Evolutionary conservation across 2,888 invertebrate species (phyloP), one percentile per base, ranked within the genome.

Genomic region (Drosophila conformis): DNA sequence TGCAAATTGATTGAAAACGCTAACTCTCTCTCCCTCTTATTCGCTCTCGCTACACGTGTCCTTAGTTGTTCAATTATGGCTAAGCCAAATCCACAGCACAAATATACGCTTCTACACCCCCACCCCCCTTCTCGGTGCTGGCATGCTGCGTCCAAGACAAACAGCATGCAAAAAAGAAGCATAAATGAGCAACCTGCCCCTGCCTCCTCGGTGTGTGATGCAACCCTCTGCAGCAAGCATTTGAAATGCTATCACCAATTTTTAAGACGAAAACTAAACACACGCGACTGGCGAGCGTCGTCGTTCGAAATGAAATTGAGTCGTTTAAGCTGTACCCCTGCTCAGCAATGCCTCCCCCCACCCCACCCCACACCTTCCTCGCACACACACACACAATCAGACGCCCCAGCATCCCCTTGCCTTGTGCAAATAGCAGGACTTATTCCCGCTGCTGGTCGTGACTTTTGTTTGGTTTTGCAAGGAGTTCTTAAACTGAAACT

Each of bases 11-110:
- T 82, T 82, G 65, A 80, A 75, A 79, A 65, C 58, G 29, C 56
- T 48, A 56, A 35, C 52, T 48, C 15, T 31, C 38, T 54, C 49
- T 51, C 62, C 51, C 31, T 15, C 25, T 15, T n/a, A 35, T 36
- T 42, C n/a, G 46, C 46, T 10, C 48, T 35, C 67, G 54, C 74
- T 62, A 86, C 91, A 91, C 91, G 91, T 91, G 91, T 86, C 87
- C 80, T 63, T 79, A 83, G 82, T 87, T 85, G 82, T 76, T 85
- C 89, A 90, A 86, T 90, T 90, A 89, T 74, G 90, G 89, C 89
- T 91, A 90, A 91, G 90, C 91, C 82, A 90, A 91, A 91, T 87
- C 90, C 82, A 49, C 75, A 82, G 81, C 69, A 80, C 82, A 91
- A 91, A 91, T 81, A 87, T 40, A 7, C 33, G 13, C 2, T 5